Evolutionary conservation across 2,888 invertebrate species (phyloP).

Genomic region (Tubiluchus corallicola): DNA sequence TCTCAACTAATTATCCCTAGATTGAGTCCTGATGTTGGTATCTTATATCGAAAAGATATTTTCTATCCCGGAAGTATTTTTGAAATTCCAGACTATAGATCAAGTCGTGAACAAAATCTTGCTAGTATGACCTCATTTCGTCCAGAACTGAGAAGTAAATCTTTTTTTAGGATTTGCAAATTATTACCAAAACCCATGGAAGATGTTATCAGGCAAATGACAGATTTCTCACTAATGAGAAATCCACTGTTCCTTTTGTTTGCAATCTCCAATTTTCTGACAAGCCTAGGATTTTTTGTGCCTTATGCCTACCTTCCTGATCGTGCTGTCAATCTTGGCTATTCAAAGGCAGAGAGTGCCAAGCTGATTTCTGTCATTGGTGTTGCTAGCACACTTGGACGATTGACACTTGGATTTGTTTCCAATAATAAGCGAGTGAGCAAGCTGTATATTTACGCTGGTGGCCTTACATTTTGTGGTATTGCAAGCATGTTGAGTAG

Average conservation of each 20-base stretch:
- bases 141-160: no score
- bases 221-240: slow-evolving; percentile 61
- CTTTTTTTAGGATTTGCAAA: no score
- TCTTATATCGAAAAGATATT: no score
- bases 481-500: slow-evolving; percentile 60
- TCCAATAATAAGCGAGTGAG: slow-evolving; percentile 80
- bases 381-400: slow-evolving; percentile 67
- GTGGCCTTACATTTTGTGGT: slow-evolving; percentile 70
- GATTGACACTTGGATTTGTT: slow-evolving; percentile 65
- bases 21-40: no score
- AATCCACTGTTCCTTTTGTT: slow-evolving; percentile 77
- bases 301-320: slow-evolving; percentile 70
- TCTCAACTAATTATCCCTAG: no score
- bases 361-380: slow-evolving; percentile 65
- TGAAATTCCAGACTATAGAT: no score
- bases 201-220: no score
- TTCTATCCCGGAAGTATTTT: no score
- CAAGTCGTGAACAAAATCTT: no score
- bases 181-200: no score
- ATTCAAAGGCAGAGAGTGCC: slow-evolving; percentile 39
- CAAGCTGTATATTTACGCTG: slow-evolving; percentile 69
- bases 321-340: slow-evolving; percentile 42
- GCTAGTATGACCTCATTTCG: no score
- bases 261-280: slow-evolving; percentile 77
- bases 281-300: slow-evolving; percentile 82